Base-by-base conservation (phyloP, 2,113 vertebrate genomes). In the Callaeas wilsoni region DNA sequence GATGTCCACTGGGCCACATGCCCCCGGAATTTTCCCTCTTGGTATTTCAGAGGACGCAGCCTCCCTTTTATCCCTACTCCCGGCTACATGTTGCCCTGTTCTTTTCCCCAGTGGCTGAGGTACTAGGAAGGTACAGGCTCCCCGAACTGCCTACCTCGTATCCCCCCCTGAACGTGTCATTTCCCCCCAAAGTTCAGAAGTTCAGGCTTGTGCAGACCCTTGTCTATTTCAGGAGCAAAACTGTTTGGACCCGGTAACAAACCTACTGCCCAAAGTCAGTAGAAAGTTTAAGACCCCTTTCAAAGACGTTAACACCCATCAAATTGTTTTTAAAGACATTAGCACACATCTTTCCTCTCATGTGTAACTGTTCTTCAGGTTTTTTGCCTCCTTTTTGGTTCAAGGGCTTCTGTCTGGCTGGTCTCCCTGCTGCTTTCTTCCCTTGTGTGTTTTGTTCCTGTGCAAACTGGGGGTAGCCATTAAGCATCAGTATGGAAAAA, bases 381-480 rank as follows among this genome's bases (percentile, higher is more conserved):
- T 9, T 49, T 59, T 23, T 4, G 3, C 5, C 46, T 60, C 1
- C 21, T 37, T 30, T 64, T 75, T 30, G 37, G 80, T 95, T 90
- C 74, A 84, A 98, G 98, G 35, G 98, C 97, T 17, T 99, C 98
- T 53, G 94, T 98, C 97, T 98, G 98, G 97, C 95, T 98, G 87
- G 91, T 98, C 79, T 98, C 98, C 13, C 16, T 98, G 70, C 15
- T 98, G 68, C 90, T 99, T 87, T 98, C 98, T 10, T 98, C 98
- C 35, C 47, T 97, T 39, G 94, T 98, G 30, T 98, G 98, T 97
- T 98, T 98, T 96, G 89, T 98, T 82, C 97, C 98, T 9, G 97
- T 98, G 53, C 96, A 97, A 96, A 96, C 97, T 95, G 97, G 96
- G 71, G 95, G 97, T 41, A 97, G 97, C 89, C 95, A 95, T 56